phyloP scores from a whole-genome alignment of 2,797 vertebrate species.

The Lates japonicus region DNA sequence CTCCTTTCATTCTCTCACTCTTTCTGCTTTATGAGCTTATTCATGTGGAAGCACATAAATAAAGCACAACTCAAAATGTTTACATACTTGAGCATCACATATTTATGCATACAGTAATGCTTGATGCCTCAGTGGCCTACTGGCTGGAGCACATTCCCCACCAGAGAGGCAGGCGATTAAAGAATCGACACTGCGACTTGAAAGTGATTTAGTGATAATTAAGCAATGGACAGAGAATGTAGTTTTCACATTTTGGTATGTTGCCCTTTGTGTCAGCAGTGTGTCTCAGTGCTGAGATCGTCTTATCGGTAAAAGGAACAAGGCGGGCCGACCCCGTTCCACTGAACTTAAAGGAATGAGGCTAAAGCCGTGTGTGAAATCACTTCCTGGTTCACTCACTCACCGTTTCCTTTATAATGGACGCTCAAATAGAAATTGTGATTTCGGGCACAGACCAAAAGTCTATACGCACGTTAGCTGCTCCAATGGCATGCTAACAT shows the following conservation, averaged over 20 bases:
- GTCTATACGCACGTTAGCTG: not conserved
- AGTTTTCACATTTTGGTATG: not conserved
- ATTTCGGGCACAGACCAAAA: not conserved
- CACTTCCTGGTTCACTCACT: not conserved
- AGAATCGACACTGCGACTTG: slow-evolving; percentile 1
- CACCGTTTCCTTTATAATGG: not conserved
- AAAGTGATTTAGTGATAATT: slow-evolving; percentile 24
- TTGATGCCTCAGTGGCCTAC: slow-evolving; percentile 31
- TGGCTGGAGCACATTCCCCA: slow-evolving; percentile 33
- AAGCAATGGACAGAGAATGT: not conserved
- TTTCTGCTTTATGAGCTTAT: slow-evolving; percentile 46
- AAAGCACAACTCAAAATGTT: slow-evolving; percentile 66
- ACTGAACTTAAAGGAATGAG: not conserved
- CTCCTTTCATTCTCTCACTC: slow-evolving; percentile 35
- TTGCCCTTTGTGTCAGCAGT: not conserved
- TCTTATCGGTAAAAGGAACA: not conserved
- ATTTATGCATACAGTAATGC: slow-evolving; percentile 67
- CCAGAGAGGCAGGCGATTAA: slow-evolving; percentile 17
- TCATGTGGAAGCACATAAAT: slow-evolving; percentile 51
- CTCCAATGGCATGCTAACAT: too few relatives aligned
- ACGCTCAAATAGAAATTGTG: not conserved
- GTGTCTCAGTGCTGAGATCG: not conserved
- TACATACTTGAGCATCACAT: slow-evolving; percentile 74
- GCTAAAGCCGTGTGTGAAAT: not conserved
- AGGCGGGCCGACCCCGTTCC: not conserved